Percentiles rank a stretch among this genome's conserved stretches.
Evolutionary conservation across 2,797 vertebrate genomes (phyloP).

Genomic region (Cynopterus sphinx): DNA sequence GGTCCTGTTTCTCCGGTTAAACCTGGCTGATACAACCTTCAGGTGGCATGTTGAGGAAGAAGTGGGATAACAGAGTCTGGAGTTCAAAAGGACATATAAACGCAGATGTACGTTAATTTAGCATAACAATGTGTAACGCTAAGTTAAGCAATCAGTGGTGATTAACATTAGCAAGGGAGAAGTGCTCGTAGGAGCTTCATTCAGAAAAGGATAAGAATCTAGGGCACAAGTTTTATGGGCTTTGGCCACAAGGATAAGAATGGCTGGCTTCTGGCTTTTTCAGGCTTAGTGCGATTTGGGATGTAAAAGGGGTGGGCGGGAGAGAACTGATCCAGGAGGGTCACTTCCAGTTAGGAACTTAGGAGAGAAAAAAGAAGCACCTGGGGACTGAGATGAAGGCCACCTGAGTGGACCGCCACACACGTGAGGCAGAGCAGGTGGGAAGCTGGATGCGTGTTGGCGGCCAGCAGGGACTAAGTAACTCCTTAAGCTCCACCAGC

Average conservation of each 20-base stretch:
- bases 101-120: not conserved
- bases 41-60: not conserved
- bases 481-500: too few species aligned
- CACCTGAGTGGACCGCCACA: not conserved
- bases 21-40: not conserved
- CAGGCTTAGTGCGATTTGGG: not conserved
- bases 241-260: not conserved
- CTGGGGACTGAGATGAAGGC: not conserved
- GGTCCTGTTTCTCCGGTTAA: not conserved
- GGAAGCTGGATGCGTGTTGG: not conserved
- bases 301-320: not conserved
- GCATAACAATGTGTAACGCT: not conserved
- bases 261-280: not conserved
- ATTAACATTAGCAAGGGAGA: not conserved
- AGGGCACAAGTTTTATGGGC: not conserved
- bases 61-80: not conserved
- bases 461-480: rapidly evolving
- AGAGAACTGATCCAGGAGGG: not conserved
- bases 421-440: too few species aligned
- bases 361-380: not conserved
- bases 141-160: not conserved
- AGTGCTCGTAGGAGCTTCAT: not conserved
- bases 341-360: not conserved
- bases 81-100: not conserved
- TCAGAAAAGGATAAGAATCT: not conserved